Conservation (phyloP, 37 sponge, comb jelly and placozoan genomes). For the Theonella swinhoei region DNA sequence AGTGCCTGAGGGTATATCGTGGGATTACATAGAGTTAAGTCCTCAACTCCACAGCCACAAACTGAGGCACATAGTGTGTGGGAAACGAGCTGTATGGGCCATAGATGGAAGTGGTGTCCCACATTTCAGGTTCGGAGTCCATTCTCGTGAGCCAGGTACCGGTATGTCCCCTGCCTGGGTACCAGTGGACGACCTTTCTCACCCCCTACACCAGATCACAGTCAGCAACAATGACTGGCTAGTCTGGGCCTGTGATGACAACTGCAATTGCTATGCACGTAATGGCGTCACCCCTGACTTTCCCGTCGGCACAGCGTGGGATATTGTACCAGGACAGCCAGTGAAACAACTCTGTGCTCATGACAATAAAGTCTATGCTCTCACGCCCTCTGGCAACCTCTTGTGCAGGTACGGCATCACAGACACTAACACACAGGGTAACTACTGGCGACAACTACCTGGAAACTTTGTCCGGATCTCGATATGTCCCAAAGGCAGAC, state of each 20-base stretch:
- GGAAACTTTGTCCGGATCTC: slow-evolving; percentile 75
- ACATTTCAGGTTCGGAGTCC: slow-evolving; percentile 83
- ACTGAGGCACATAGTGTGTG: slow-evolving; percentile 48
- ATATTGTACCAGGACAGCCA: slow-evolving; percentile 60
- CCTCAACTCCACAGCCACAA: slow-evolving; percentile 53
- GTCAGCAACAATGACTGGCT: slow-evolving; percentile 73
- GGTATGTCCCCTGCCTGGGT: slow-evolving; percentile 88
- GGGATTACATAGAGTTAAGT: slow-evolving; percentile 80
- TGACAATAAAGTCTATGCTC: slow-evolving; percentile 59
- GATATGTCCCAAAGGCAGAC: slow-evolving; percentile 56
- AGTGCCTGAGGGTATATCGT: slow-evolving; percentile 68
- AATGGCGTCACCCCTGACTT: slow-evolving; percentile 70
- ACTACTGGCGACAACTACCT: slow-evolving; percentile 80
- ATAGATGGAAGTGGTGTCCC: slow-evolving; percentile 70
- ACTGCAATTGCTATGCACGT: slow-evolving; percentile 72
- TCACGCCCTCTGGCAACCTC: slow-evolving; percentile 65
- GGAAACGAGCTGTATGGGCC: slow-evolving; percentile 77
- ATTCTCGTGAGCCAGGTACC: slow-evolving; percentile 56
- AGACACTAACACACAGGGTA: slow-evolving; percentile 70
- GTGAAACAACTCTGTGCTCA: slow-evolving; percentile 60
- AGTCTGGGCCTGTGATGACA: slow-evolving; percentile 86
- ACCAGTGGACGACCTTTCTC: slow-evolving; percentile 44
- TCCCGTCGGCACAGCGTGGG: slow-evolving; percentile 86
- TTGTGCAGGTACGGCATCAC: slow-evolving; percentile 77
- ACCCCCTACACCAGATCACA: slow-evolving; percentile 51